A percentile compares a stretch with the other conserved stretches of the same genome.
Evolutionary conservation across 2,888 invertebrate species (phyloP).

Genomic region (Agrotis puta): DNA sequence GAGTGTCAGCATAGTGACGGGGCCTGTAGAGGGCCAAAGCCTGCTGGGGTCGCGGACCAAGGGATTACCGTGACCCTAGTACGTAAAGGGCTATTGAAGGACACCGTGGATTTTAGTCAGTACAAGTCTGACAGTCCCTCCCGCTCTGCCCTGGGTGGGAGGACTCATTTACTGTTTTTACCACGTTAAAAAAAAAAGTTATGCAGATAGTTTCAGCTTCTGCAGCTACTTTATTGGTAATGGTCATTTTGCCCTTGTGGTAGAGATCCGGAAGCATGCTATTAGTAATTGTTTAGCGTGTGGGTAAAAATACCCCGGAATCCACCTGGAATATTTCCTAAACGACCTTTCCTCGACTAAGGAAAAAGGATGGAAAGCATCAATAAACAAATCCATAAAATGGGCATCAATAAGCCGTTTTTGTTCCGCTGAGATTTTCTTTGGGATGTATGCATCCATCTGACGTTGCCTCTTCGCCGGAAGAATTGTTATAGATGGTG

Average conservation of each 20-base stretch:
- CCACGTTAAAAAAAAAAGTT: no score
- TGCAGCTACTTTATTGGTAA: slow-evolving; percentile 7
- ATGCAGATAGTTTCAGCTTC: slow-evolving; percentile 34
- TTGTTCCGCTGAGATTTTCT: slow-evolving; percentile 5
- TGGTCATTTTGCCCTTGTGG: slow-evolving; percentile 2
- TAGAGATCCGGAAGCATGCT: slow-evolving; percentile 7
- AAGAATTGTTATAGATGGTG: slow-evolving; percentile 1
- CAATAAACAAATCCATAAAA: slow-evolving; percentile 10
- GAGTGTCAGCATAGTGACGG: no score
- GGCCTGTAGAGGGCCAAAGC: no score
- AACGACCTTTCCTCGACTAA: slow-evolving; percentile 30
- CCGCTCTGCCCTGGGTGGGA: no score
- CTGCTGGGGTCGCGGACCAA: no score
- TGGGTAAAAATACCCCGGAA: slow-evolving; percentile 26
- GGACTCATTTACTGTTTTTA: no score
- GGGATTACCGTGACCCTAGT: no score
- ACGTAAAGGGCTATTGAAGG: no score
- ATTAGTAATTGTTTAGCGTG: slow-evolving; percentile 12
- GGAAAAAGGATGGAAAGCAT: slow-evolving; percentile 8
- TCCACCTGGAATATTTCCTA: slow-evolving; percentile 20
- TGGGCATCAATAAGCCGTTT: slow-evolving; percentile 9
- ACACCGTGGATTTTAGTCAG: no score
- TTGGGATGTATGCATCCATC: slow-evolving; percentile 12
- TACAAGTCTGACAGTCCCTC: no score
- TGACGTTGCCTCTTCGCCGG: slow-evolving; percentile 13